Conservation (phyloP, 2,113 vertebrate species). For the Alosa alosa region DNA sequence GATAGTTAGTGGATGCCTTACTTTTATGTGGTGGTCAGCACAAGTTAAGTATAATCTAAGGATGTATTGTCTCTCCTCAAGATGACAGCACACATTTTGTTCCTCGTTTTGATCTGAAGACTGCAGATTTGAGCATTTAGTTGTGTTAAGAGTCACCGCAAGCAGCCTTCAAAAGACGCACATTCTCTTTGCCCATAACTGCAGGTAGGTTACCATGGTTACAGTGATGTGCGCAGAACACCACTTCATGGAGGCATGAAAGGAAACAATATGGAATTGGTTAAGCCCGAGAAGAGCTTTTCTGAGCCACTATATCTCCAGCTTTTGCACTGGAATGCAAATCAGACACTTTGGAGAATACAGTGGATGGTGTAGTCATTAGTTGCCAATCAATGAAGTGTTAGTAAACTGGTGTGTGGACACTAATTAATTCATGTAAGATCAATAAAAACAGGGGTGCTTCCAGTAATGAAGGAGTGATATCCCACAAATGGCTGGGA, state of each 20-base stretch:
- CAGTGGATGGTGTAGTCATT: neutral
- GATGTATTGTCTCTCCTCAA: neutral
- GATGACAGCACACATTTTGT: neutral
- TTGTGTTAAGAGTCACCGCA: slow-evolving; percentile 5
- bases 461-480: neutral
- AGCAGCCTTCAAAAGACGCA: slow-evolving; percentile 12
- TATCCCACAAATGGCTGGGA: neutral
- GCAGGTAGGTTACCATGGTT: slow-evolving; percentile 20
- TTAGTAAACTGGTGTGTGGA: slow-evolving; percentile 5
- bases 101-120: neutral
- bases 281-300: slow-evolving; percentile 3
- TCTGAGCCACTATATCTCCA: neutral
- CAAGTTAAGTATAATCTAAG: neutral
- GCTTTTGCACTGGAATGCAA: neutral
- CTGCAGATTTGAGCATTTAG: slow-evolving; percentile 13
- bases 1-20: neutral
- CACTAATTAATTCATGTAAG: slow-evolving; percentile 12
- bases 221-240: slow-evolving; percentile 13
- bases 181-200: slow-evolving; percentile 13
- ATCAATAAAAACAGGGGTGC: slow-evolving; percentile 12
- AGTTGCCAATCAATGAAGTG: slow-evolving; percentile 11
- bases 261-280: slow-evolving; percentile 20
- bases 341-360: neutral
- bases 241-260: slow-evolving; percentile 19
- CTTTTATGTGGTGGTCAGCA: neutral